Conservation (phyloP, 1,140 invertebrate genomes). For the Ceratina calcarata region DNA sequence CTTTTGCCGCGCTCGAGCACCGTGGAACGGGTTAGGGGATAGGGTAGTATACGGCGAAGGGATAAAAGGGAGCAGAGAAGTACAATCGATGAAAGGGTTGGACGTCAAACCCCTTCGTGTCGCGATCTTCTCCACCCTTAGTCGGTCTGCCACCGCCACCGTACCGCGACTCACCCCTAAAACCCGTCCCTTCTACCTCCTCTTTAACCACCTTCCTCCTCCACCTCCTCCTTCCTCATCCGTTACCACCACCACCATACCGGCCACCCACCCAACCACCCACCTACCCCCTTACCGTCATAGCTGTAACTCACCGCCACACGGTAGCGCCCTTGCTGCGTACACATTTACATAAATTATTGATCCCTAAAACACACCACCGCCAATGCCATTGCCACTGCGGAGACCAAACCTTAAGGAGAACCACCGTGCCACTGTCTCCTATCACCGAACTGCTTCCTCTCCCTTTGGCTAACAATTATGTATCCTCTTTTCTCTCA, state of each 20-base stretch:
- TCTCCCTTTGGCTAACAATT: background rate
- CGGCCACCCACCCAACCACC: conserved; percentile 55
- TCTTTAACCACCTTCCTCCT: conserved; percentile 43
- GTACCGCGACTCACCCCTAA: conserved; percentile 57
- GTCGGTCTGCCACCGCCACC: conserved; percentile 59
- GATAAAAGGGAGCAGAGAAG: conserved; percentile 76
- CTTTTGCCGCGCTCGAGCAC: conserved; percentile 64
- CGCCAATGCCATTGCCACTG: conserved; percentile 77
- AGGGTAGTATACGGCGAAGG: conserved; percentile 66
- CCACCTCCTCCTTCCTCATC: conserved; percentile 15
- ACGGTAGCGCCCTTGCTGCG: conserved; percentile 79
- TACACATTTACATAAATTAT: conserved; percentile 82
- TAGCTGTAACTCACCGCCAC: conserved; percentile 79
- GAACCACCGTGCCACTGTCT: conserved; percentile 55
- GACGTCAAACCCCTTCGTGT: conserved; percentile 79
- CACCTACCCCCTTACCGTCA: conserved; percentile 66
- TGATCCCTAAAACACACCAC: conserved; percentile 79
- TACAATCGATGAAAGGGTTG: conserved; percentile 80
- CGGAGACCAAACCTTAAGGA: conserved; percentile 64
- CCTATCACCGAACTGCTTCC: conserved; percentile 27
- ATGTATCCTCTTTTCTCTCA: background rate
- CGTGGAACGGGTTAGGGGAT: conserved; percentile 53
- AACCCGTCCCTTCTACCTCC: conserved; percentile 45
- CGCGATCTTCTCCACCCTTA: conserved; percentile 71
- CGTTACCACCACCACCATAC: background rate